Evolutionary conservation across 2,888 invertebrate species (phyloP).

Genomic region (Sphecodes monilicornis): DNA sequence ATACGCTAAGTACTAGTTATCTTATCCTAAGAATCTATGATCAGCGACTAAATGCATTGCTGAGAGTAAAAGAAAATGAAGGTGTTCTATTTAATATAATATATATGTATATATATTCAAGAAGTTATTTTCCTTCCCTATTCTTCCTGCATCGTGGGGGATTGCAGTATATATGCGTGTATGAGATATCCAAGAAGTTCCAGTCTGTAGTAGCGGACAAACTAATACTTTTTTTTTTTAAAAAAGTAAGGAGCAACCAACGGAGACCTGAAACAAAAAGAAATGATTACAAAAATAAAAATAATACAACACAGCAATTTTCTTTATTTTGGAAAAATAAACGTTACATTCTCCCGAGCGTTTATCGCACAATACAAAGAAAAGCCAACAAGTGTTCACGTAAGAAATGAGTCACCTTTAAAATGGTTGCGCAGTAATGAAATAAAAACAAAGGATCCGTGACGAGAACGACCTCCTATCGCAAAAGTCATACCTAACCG

Average conservation of each 20-base stretch:
- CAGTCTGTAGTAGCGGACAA: slow-evolving; percentile 35
- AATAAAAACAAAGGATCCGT: slow-evolving; percentile 32
- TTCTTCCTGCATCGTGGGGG: neutral
- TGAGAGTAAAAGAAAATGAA: slow-evolving; percentile 33
- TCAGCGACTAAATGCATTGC: slow-evolving; percentile 64
- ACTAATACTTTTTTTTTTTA: slow-evolving; percentile 21
- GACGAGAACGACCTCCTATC: neutral
- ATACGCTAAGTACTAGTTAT: slow-evolving; percentile 50
- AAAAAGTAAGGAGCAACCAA: slow-evolving; percentile 16
- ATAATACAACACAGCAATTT: neutral
- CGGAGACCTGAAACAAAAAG: slow-evolving; percentile 45
- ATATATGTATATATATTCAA: slow-evolving; percentile 10
- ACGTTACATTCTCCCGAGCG: neutral
- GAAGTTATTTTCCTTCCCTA: neutral
- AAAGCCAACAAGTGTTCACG: slow-evolving; percentile 31
- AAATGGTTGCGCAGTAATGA: slow-evolving; percentile 39
- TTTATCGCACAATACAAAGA: neutral
- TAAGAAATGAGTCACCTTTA: slow-evolving; percentile 58
- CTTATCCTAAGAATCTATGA: slow-evolving; percentile 49
- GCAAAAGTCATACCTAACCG: neutral
- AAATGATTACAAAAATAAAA: slow-evolving; percentile 7
- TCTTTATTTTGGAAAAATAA: neutral
- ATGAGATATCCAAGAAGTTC: slow-evolving; percentile 17
- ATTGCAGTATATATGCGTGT: neutral
- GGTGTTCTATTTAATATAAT: slow-evolving; percentile 19